Percentiles rank a stretch among this genome's conserved stretches.
phyloP scores from a whole-genome alignment of 2,888 invertebrate genomes.

The Germaria angustata region DNA sequence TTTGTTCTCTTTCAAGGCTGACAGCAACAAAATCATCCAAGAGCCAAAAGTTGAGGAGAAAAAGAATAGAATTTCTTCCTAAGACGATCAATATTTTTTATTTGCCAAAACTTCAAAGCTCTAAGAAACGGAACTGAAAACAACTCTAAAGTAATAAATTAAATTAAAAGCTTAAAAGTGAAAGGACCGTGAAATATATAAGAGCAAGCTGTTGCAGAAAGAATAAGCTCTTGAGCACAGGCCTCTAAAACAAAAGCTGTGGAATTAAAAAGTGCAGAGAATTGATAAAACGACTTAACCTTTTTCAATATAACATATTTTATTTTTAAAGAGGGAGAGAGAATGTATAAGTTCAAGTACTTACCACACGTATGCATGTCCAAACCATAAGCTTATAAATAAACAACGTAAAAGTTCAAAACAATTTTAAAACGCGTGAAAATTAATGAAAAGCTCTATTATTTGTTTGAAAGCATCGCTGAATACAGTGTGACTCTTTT shows the following conservation, averaged over 20 bases:
- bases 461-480: background rate
- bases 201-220: no score
- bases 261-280: background rate
- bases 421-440: background rate
- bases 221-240: background rate
- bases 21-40: background rate
- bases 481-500: no score
- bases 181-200: background rate
- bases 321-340: no score
- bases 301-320: no score
- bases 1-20: conserved; percentile 53
- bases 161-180: background rate
- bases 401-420: background rate
- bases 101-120: background rate
- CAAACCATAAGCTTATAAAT: background rate
- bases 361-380: no score
- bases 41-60: background rate
- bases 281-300: background rate
- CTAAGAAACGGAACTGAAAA: background rate
- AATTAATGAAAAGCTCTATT: no score
- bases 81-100: background rate
- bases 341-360: no score
- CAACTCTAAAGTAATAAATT: background rate
- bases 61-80: background rate
- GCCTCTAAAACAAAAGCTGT: background rate